phyloP scores from a whole-genome alignment of 1,140 invertebrate genomes.

The Phymastichus coffea region DNA sequence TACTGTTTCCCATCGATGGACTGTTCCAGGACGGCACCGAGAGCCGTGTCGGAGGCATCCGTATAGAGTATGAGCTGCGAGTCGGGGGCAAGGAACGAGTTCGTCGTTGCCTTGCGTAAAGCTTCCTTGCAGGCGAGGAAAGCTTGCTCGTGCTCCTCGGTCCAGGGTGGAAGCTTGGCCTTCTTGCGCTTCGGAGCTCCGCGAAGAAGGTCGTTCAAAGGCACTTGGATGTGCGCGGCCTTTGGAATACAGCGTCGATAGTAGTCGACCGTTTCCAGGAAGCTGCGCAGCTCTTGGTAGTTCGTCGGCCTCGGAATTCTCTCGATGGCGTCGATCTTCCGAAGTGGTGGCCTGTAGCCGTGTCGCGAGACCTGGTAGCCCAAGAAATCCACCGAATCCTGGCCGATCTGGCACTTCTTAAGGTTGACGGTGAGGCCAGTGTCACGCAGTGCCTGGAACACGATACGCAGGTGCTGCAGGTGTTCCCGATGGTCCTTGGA shows the following conservation, averaged over 20 bases:
- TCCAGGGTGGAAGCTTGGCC: neutral
- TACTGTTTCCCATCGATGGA: too few species aligned
- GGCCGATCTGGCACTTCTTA: neutral
- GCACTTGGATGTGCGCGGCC: neutral
- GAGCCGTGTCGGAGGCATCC: neutral
- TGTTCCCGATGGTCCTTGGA: neutral
- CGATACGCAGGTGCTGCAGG: too few species aligned
- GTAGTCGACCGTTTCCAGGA: neutral
- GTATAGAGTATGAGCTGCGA: neutral
- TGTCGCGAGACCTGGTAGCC: neutral
- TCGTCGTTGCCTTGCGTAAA: neutral
- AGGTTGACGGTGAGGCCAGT: neutral
- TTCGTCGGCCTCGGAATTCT: neutral
- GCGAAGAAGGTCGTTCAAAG: neutral
- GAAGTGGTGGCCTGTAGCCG: too few species aligned
- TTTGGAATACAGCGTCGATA: neutral
- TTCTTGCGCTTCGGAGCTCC: neutral
- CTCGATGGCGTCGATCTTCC: too few species aligned
- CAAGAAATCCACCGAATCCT: neutral
- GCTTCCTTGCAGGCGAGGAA: neutral
- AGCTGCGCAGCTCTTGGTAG: neutral
- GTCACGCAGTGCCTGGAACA: neutral
- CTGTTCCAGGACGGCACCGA: neutral
- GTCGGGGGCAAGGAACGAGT: neutral
- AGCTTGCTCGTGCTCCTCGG: neutral